Evolutionary conservation across 2,888 invertebrate species (phyloP).

Genomic region (Hirudinaria manillensis): DNA sequence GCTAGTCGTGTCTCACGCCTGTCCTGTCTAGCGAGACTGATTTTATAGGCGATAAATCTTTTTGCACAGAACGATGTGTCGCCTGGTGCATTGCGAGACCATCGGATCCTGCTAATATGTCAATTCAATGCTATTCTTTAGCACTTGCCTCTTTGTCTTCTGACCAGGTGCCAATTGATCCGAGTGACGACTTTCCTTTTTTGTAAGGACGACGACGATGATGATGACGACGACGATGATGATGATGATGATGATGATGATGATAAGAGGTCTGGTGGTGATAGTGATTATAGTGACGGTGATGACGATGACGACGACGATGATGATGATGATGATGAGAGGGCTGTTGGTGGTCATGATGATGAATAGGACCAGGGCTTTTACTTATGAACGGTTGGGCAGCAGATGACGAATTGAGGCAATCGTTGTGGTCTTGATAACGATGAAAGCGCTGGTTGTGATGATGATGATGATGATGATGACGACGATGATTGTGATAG

Average conservation of each 20-base stretch:
- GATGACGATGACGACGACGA: background rate
- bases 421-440: background rate
- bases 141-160: background rate
- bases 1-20: background rate
- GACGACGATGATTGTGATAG: slow-evolving; percentile 1
- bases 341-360: background rate
- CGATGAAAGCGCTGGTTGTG: background rate
- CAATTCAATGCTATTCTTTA: background rate
- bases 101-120: background rate
- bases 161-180: no score
- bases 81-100: background rate
- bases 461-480: background rate
- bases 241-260: background rate
- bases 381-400: no score
- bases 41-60: slow-evolving; percentile 4
- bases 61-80: background rate
- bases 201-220: no score
- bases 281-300: background rate
- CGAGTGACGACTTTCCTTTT: no score
- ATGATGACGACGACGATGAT: no score
- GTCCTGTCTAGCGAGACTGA: background rate
- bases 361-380: background rate
- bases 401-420: no score
- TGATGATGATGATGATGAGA: background rate
- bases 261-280: background rate